phyloP scores from a whole-genome alignment of 2,797 vertebrate species.

The Sebastolobus altivelis region DNA sequence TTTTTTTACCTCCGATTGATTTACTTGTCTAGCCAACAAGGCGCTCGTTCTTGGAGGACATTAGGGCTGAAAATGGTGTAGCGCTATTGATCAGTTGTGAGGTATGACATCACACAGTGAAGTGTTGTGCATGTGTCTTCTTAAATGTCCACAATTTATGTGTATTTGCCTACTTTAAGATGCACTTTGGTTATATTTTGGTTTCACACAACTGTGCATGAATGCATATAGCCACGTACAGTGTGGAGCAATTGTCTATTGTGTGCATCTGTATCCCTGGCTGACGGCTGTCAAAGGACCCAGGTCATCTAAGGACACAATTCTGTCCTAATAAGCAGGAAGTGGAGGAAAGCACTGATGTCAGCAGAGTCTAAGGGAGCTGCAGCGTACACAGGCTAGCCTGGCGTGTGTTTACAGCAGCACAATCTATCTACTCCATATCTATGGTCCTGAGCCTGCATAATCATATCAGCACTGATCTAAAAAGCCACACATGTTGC shows the following conservation, averaged over 20 bases:
- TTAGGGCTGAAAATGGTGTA: constrained; percentile 41
- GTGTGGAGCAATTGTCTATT: not conserved
- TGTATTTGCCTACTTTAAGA: constrained; percentile 3
- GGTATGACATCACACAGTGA: constrained; percentile 32
- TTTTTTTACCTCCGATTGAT: constrained; percentile 47
- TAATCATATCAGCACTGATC: constrained; percentile 75
- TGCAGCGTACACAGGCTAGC: constrained; percentile 22
- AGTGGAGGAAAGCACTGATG: constrained; percentile 47
- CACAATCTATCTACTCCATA: constrained; percentile 57
- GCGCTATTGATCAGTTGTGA: constrained; percentile 51
- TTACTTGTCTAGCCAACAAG: constrained; percentile 55
- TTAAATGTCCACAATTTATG: not conserved
- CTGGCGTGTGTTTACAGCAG: constrained; percentile 49
- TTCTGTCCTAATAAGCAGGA: constrained; percentile 54
- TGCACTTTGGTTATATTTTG: too few relatives aligned
- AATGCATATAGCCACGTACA: not conserved
- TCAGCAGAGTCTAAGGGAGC: constrained; percentile 45
- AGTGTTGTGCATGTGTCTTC: not conserved
- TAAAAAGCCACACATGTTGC: constrained; percentile 70
- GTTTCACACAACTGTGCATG: not conserved
- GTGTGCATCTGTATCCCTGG: not conserved
- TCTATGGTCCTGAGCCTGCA: constrained; percentile 63
- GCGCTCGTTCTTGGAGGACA: constrained; percentile 48
- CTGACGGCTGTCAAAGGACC: constrained; percentile 26
- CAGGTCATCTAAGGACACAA: constrained; percentile 53